Conservation (phyloP, 2,113 vertebrate species). For the Nesogale talazaci region DNA sequence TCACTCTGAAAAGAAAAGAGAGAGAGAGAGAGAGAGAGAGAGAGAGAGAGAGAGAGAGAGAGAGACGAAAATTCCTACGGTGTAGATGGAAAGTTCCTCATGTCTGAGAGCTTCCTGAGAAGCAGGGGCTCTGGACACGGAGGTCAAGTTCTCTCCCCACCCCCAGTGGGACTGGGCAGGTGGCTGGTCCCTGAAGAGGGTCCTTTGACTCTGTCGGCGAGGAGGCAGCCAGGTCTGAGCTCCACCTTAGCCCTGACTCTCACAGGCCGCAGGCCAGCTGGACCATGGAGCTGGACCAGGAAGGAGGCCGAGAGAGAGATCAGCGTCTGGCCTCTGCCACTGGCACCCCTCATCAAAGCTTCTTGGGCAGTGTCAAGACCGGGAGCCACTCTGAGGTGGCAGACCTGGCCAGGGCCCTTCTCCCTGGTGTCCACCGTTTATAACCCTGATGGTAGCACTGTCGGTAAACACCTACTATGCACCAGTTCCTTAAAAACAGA, state of each 20-base stretch:
- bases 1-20: conserved; percentile 76
- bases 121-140: conserved; percentile 43
- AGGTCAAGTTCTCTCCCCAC: conserved; percentile 32
- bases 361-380: not conserved
- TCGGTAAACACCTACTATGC: not conserved
- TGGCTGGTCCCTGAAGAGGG: conserved; percentile 42
- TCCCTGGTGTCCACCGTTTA: conserved; percentile 8
- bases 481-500: not conserved
- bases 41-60: too few relatives aligned
- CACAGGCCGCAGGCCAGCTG: conserved; percentile 12
- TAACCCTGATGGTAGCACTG: not conserved
- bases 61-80: conserved; percentile 66
- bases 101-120: conserved; percentile 82
- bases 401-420: conserved; percentile 46
- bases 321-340: conserved; percentile 27
- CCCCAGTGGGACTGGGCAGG: conserved; percentile 55
- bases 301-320: conserved; percentile 50
- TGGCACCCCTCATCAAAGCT: conserved; percentile 56
- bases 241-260: not conserved
- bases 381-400: conserved; percentile 20
- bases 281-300: not conserved
- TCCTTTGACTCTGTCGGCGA: not conserved
- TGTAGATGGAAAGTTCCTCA: conserved; percentile 87
- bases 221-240: not conserved
- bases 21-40: too few relatives aligned